A percentile compares a stretch with the other conserved stretches of the same genome.
Conservation (phyloP, 2,797 vertebrate species). For the Aselliscus stoliczkanus region DNA sequence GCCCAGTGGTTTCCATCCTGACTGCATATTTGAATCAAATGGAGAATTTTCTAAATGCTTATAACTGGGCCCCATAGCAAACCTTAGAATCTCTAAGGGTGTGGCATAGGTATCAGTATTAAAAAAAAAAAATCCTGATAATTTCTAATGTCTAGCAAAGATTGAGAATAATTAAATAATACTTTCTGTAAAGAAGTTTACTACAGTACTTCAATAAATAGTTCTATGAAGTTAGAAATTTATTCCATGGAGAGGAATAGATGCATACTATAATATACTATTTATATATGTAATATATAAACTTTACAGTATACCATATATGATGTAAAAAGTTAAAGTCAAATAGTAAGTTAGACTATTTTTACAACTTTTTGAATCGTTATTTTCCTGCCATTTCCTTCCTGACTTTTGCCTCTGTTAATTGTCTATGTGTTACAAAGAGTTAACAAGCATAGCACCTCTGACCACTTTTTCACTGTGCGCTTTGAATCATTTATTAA, state of each 20-base stretch:
- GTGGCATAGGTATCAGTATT: background rate
- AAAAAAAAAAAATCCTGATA: background rate
- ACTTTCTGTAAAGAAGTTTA: background rate
- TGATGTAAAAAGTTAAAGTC: background rate
- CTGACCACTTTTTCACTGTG: background rate
- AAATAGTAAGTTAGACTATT: background rate
- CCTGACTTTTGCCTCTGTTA: background rate
- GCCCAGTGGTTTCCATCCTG: background rate
- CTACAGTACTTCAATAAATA: background rate
- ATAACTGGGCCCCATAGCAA: background rate
- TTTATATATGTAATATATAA: background rate
- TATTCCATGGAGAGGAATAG: background rate
- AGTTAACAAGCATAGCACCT: background rate
- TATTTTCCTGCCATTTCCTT: background rate
- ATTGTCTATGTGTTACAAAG: background rate
- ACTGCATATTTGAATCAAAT: background rate
- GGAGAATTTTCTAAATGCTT: background rate
- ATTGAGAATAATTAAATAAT: background rate
- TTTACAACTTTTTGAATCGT: background rate
- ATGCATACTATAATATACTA: background rate
- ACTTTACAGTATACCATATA: background rate
- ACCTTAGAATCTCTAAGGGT: background rate
- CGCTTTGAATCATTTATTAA: conserved; percentile 2
- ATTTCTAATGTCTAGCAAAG: background rate
- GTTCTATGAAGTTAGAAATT: background rate